phyloP scores from a whole-genome alignment of 2,888 invertebrate species.

The Cephus spinipes region DNA sequence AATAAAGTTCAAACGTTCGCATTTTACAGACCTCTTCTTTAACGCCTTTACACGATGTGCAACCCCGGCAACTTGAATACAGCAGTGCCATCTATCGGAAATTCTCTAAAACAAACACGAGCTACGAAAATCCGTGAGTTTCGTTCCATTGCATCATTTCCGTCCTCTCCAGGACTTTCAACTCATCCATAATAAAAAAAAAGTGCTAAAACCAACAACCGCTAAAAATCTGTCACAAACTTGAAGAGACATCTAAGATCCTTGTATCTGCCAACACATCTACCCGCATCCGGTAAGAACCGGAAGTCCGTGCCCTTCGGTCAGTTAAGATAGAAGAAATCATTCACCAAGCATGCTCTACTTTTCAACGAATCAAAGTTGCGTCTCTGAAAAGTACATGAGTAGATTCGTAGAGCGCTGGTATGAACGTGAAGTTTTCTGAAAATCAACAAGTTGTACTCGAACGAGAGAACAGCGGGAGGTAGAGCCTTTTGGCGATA shows the following conservation, averaged over 20 bases:
- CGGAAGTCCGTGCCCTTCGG: not conserved
- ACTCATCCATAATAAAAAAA: not conserved
- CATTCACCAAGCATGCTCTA: not conserved
- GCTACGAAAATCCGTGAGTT: not conserved
- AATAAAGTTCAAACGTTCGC: not conserved
- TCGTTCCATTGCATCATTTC: not conserved
- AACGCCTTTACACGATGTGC: not conserved
- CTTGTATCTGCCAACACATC: not conserved
- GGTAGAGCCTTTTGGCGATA: slow-evolving; percentile 27
- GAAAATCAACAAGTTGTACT: slow-evolving; percentile 23
- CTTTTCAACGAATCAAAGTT: not conserved
- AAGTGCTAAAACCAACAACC: not conserved
- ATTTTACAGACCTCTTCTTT: not conserved
- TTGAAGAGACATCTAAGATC: not conserved
- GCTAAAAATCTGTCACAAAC: not conserved
- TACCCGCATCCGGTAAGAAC: not conserved
- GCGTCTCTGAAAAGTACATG: not conserved
- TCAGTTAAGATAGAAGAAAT: not conserved
- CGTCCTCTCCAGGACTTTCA: not conserved
- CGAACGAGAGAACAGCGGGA: not conserved
- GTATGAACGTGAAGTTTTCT: not conserved
- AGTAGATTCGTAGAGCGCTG: not conserved
- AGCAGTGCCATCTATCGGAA: not conserved
- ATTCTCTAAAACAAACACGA: not conserved
- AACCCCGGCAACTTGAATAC: not conserved